Base-by-base conservation (phyloP, 2,888 invertebrate species). In the Heliconius hortense region DNA sequence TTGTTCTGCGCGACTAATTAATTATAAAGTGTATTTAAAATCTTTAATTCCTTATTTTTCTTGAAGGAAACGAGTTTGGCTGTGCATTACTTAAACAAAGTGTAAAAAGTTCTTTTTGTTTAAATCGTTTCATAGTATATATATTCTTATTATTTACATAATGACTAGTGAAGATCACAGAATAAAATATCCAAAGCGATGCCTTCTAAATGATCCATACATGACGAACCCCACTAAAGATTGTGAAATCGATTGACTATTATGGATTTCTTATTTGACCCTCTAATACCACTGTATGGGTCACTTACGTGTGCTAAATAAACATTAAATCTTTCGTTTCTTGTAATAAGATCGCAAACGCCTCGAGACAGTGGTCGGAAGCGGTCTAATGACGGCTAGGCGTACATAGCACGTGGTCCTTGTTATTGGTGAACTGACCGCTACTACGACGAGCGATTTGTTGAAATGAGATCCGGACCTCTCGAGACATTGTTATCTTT, bases 371-470 rank as follows among this genome's bases (percentile, higher is more conserved):
- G 80, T 83, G 83, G 84, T 82, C 92, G 93, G 92, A 92, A 92
- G 89, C 90, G 88, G 86, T 89, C 92, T 93, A 93, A 93, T 92
- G 93, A 93, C 89, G 90, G 89, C 88, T 85, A 84, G 85, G 88
- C 89, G 86, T 88, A 93, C 93, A 93, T 93, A 91, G 92, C 91
- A 92, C 88, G 89, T 89, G 88, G 85, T 87, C 90, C 92, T 93
- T 93, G 89, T 93, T 93, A 93, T 93, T 93, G 93, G 91, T 92
- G 92, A 91, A 91, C 90, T 92, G 91, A 93, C 93, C 93, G 92
- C 92, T 91, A 92, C 39, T 66, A 66, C 39, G 43, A 66, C 91
- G 88, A 91, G 89, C 92, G 92, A 93, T 93, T 93, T 93, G 93
- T 93, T 92, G 91, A 93, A 93, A 93, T 92, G 92, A 93, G 92